phyloP scores from a whole-genome alignment of 2,888 invertebrate species.

The Tricholauxania praeusta region DNA sequence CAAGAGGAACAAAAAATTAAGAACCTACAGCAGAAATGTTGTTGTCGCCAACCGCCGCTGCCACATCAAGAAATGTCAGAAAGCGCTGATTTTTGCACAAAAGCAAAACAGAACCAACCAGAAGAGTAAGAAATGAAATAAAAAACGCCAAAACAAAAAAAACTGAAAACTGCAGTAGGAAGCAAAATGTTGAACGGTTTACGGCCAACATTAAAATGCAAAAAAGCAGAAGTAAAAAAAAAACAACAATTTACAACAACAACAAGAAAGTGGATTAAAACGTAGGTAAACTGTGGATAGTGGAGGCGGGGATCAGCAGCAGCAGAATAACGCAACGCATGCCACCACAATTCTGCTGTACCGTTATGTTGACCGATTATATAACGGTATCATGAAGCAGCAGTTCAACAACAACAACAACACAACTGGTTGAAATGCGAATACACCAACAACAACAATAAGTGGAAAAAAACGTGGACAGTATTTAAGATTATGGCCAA shows the following conservation, averaged over 20 bases:
- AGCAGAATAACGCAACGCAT: constrained; percentile 5
- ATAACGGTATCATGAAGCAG: constrained; percentile 37
- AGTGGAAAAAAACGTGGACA: too few species aligned
- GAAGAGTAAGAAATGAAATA: background rate
- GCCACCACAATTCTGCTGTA: constrained; percentile 20
- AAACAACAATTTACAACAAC: too few species aligned
- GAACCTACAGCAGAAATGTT: too few species aligned
- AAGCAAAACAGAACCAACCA: background rate
- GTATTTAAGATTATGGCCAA: too few species aligned
- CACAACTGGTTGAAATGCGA: background rate
- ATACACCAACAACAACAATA: too few species aligned
- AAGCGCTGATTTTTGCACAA: constrained; percentile 11
- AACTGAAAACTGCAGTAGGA: background rate
- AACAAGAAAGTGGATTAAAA: background rate
- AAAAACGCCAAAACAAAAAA: too few species aligned
- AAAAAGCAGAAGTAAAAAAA: background rate
- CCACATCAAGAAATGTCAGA: background rate
- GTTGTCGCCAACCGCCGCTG: too few species aligned
- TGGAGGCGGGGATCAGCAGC: background rate
- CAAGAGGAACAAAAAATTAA: background rate
- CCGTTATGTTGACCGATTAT: constrained; percentile 48
- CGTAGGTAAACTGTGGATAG: background rate
- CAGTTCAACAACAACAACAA: background rate
- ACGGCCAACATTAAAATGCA: background rate
- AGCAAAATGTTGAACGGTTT: constrained; percentile 5